Base-by-base conservation (phyloP, 2,888 invertebrate genomes). In the Idaea biselata region DNA sequence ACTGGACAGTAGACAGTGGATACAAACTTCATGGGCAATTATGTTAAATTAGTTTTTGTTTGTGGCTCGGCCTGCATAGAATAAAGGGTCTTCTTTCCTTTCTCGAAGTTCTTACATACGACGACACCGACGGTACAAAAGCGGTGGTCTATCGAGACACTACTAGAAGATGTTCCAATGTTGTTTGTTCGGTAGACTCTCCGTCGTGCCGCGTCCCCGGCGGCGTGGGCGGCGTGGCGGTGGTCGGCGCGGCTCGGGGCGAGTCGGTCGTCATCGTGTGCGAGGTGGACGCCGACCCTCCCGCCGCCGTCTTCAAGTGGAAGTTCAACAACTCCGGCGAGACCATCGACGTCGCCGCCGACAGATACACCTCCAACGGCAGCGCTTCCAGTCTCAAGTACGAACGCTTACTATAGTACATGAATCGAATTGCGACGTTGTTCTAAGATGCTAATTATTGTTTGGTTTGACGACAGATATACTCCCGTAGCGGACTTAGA, bases 301-400 rank as follows among this genome's bases (percentile, higher is more conserved):
- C 97, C 60, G 97, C 97, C 63, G 96, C 96, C 75, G 95, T 95
- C 81, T 98, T 98, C 93, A 95, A 96, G 75, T 98, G 98, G 98
- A 97, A 97, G 93, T 97, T 98, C 93, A 98, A 98, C 94, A 97
- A 97, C 92, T 97, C 97, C 14, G 97, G 97, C 4, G 97, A 97
- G 90, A 97, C 97, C 59, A 90, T 97, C 69, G 97, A 97, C 88
- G 96, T 97, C 64, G 95, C 95, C 60, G 94, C 96, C 58, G 96
- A 96, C 83, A 91, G 96, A 66, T 97, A 95, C 91, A 95, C 95
- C 75, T 95, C 95, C 71, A 96, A 96, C 85, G 97, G 97, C 71
- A 95, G 95, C 73, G 94, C 95, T 66, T 95, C 95, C 78, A 93
- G 95, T 66, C 93, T 96, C 72, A 94, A 94, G 85, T 94, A 81